Evolutionary conservation across 2,113 vertebrate species (phyloP), one percentile per base, ranked within the genome.

Genomic region (Corvus cornix): DNA sequence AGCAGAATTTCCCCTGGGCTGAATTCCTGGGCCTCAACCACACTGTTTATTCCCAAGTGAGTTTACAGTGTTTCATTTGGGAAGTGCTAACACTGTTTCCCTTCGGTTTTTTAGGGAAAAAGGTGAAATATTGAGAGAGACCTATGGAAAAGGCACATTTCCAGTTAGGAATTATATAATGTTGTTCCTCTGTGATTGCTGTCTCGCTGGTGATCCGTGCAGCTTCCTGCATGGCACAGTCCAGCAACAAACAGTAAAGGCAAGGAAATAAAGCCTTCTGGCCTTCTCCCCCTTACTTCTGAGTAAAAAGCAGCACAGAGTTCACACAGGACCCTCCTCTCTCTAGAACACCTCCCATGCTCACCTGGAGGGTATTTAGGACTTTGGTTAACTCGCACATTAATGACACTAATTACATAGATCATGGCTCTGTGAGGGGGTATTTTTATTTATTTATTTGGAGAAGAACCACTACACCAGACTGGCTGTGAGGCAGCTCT

Each of bases 11-110:
- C 93, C 81, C 11, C 0, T 0, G 7, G 79, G 81, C 72, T 6
- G 14, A 95, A 96, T 97, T 96, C 94, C 91, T 92, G 35, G 55
- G 77, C 70, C 66, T 91, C 75, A 91, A 86, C 92, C 72, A 91
- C 60, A 87, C 89, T 94, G 83, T 92, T 94, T 84, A 88, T 95
- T 93, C 95, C 96, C 73, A 77, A 37, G 16, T 64, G 74, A 93
- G 67, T 56, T 74, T 79, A 69, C 68, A 81, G 74, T 44, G 80
- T 77, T 91, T 81, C 23, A 86, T 56, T 91, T 62, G 84, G 84
- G 83, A 97, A 90, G 35, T 41, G 69, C 74, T 88, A 91, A 39
- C 41, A 63, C 24, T 64, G 35, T 56, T 82, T 82, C 62, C 62
- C 43, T 82, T 92, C 63, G 95, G 79, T 87, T 92, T 63, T 79